A percentile compares a stretch with the other conserved stretches of the same genome.
These are phyloP conservation scores for Tiliacea aurago DNA, from an alignment of 2,888 invertebrate species.

Conservation along the genomic window DNA sequence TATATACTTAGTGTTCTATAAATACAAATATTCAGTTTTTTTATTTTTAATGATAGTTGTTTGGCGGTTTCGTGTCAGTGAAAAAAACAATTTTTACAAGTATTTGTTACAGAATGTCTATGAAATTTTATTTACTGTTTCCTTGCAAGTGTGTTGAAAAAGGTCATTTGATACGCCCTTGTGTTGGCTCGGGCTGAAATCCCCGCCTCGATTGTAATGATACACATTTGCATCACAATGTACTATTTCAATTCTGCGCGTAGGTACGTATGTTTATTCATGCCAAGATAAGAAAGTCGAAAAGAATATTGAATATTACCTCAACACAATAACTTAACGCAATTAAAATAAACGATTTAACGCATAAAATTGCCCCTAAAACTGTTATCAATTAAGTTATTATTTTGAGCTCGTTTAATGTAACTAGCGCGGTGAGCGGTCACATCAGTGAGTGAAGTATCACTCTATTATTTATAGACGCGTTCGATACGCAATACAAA, in stretches of 20 bases:
- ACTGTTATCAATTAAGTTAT: constrained; percentile 63
- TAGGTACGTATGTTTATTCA: background rate
- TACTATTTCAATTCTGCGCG: background rate
- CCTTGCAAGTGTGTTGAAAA: no score
- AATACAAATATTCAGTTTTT: background rate
- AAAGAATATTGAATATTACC: background rate
- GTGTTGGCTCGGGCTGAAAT: background rate
- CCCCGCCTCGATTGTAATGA: background rate
- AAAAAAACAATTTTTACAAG: background rate
- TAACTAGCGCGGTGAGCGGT: constrained; percentile 74
- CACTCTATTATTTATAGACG: constrained; percentile 90
- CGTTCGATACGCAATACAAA: constrained; percentile 91
- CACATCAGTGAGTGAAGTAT: constrained; percentile 84
- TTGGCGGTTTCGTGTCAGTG: background rate
- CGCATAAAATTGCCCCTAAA: constrained; percentile 29
- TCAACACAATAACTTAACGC: background rate
- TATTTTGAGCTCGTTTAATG: constrained; percentile 74
- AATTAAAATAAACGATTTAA: constrained; percentile 35
- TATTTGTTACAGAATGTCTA: background rate
- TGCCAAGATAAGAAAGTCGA: background rate
- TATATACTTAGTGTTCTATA: no score
- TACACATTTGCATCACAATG: background rate
- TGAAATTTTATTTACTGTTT: background rate
- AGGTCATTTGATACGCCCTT: no score
- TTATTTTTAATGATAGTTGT: background rate